A percentile compares a stretch with the other conserved stretches of the same genome.
Evolutionary conservation across 2,113 vertebrate species (phyloP).

Genomic region (Eudyptes chrysolophus): DNA sequence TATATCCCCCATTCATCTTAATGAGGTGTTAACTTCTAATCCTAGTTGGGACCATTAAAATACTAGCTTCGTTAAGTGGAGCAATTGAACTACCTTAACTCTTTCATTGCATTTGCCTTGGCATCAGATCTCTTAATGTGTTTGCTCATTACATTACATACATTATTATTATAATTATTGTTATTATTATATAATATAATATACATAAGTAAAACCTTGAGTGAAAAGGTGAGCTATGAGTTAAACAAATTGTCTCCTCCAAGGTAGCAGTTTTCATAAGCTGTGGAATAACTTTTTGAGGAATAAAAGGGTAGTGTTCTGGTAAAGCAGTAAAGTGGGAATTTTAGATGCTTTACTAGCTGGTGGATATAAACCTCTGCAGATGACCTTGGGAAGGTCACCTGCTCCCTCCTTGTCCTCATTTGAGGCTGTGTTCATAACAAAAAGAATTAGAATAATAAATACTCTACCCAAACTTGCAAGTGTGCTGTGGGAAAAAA

Average conservation of each 20-base stretch:
- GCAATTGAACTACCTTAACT: conserved; percentile 15
- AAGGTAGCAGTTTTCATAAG: background rate
- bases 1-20: conserved; percentile 36
- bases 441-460: background rate
- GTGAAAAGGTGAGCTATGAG: background rate
- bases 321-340: background rate
- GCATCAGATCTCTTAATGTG: background rate
- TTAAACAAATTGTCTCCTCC: background rate
- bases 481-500: background rate
- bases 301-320: background rate
- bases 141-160: background rate
- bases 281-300: background rate
- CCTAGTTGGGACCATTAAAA: conserved; percentile 48
- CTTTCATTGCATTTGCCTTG: background rate
- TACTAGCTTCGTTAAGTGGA: background rate
- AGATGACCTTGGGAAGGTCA: background rate
- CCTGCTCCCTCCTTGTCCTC: background rate
- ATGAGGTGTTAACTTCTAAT: conserved; percentile 63
- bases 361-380: background rate
- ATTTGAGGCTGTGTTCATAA: background rate
- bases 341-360: background rate
- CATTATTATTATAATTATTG: background rate
- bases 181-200: background rate
- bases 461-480: background rate
- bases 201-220: background rate